Evolutionary conservation across 2,888 invertebrate species (phyloP), one percentile per base, ranked within the genome.

Genomic region (Hermodice carunculata): DNA sequence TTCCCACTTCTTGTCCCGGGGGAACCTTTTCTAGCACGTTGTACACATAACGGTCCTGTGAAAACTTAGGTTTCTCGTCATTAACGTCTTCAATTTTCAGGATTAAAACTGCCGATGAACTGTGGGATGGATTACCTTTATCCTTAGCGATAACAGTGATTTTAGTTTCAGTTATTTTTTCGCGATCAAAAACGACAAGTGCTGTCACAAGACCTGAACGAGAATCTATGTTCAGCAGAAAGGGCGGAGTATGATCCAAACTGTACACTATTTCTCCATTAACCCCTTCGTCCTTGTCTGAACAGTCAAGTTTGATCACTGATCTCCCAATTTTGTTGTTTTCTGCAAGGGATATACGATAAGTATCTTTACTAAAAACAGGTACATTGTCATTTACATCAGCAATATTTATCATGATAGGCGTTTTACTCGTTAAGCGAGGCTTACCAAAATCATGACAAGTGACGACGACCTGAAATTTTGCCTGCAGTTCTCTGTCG

Each of bases 381-480:
- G 61, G 61, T 22, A 32, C 24, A 29, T 61, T 61, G 31, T 61
- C 61, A 86, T 98, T 98, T 65, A 94, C 92, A 84, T 98, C 98
- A 69, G 91, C 89, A 0, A 85, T 90, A 69, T 89, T 89, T 49
- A 97, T 90, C 24, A 91, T 89, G 11, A 97, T 89, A 5, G 92
- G 93, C 14, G 95, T 91, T 34, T 93, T 91, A 85, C 58, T 42
- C 5, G 52, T 57, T 49, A 67, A 46, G 2, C 48, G 58, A n/a
- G 69, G 66, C 1, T 19, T 6, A 0, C 72, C 72, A 14, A 44
- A 24, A 31, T 72, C 72, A 17, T 26, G 28, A 51, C 72, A 72
- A 28, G 24, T 44, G 24, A 72, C 52, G 1, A 46, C 34, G 4
- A 70, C 42, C 11, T 52, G 43, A 31, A 53, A 43, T n/a, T 22